A percentile compares a stretch with the other conserved stretches of the same genome.
Evolutionary conservation across 53 echinoderm and acorn worm species (phyloP).

Genomic region (Pentamera pediparva): DNA sequence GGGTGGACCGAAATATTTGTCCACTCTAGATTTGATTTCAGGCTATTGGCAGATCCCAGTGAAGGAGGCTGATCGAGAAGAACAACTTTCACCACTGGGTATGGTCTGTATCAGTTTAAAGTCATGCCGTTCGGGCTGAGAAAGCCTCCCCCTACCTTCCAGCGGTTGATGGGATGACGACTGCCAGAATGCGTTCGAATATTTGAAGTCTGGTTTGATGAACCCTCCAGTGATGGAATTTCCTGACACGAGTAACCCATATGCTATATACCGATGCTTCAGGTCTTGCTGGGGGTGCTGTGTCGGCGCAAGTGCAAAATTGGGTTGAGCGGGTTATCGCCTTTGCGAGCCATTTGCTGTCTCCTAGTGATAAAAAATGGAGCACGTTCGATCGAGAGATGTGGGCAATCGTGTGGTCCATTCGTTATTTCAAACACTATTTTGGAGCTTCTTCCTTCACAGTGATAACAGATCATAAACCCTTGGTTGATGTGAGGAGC

Average conservation of each 20-base stretch:
- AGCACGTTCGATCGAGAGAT: neutral
- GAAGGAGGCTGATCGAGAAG: too few species aligned
- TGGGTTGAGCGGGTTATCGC: neutral
- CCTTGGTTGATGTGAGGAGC: too few species aligned
- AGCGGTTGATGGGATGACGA: too few species aligned
- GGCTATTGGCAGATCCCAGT: too few species aligned
- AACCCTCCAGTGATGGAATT: neutral
- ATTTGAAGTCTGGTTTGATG: neutral
- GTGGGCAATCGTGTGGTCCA: neutral
- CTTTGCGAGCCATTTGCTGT: neutral
- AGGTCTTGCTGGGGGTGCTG: neutral
- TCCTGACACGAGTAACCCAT: too few species aligned
- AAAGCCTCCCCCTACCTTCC: conserved; percentile 52
- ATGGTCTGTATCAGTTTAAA: too few species aligned
- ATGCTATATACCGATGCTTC: too few species aligned
- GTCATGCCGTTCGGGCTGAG: conserved; percentile 61
- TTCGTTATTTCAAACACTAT: neutral
- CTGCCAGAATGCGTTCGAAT: too few species aligned
- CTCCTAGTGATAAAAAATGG: neutral
- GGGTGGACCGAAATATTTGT: too few species aligned
- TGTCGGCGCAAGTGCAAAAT: neutral
- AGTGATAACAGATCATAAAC: neutral
- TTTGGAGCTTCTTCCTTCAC: neutral
- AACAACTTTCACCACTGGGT: too few species aligned
- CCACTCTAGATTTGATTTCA: too few species aligned